Evolutionary conservation across 2,113 vertebrate species (phyloP).

Genomic region (Callipepla californica): DNA sequence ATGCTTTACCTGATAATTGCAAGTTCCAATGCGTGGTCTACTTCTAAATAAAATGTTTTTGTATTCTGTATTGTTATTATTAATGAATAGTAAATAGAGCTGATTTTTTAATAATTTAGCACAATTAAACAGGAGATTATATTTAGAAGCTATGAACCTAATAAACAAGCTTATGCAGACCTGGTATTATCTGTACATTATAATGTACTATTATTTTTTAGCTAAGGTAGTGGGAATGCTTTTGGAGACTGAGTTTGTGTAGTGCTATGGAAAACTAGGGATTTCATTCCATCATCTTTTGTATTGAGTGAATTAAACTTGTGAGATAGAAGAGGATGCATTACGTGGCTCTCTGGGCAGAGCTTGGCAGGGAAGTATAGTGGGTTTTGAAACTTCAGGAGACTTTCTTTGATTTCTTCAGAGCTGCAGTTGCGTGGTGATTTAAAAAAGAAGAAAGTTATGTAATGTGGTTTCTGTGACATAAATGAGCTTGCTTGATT

Average conservation of each 20-base stretch:
- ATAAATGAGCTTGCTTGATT: slow-evolving; percentile 28
- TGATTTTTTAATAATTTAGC: not conserved
- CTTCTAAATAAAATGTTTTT: not conserved
- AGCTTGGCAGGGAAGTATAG: not conserved
- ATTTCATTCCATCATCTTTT: slow-evolving; percentile 25
- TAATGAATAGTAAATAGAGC: not conserved
- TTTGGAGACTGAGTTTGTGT: not conserved
- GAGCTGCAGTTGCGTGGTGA: not conserved
- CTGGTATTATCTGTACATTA: not conserved
- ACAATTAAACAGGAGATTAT: not conserved
- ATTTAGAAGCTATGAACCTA: not conserved
- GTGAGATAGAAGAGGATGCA: not conserved
- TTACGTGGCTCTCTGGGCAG: not conserved
- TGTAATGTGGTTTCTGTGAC: not conserved
- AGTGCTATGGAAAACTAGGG: not conserved
- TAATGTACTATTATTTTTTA: not conserved
- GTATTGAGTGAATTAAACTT: not conserved
- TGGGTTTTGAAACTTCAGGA: slow-evolving; percentile 6
- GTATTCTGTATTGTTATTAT: not conserved
- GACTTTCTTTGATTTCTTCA: slow-evolving; percentile 7
- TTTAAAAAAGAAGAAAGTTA: not conserved
- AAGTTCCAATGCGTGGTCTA: not conserved
- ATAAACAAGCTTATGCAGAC: not conserved
- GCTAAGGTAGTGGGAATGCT: not conserved
- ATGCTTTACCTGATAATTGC: not conserved